Evolutionary conservation across 2,113 vertebrate genomes (phyloP).

Genomic region (Alligator mississippiensis): DNA sequence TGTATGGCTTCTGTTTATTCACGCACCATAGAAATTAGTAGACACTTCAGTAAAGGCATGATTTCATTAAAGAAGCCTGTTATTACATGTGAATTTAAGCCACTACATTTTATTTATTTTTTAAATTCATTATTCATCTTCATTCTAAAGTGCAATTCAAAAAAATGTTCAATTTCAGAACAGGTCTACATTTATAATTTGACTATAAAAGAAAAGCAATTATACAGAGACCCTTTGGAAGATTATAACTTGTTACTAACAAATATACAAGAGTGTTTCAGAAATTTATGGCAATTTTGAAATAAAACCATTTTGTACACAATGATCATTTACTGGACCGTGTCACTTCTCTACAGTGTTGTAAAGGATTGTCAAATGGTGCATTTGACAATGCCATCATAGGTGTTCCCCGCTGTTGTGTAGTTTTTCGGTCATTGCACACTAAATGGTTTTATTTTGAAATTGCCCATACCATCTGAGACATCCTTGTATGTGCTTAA

Average conservation of each 20-base stretch:
- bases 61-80: background rate
- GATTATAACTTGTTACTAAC: background rate
- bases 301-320: too few relatives aligned
- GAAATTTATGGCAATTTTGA: too few relatives aligned
- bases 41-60: constrained; percentile 30
- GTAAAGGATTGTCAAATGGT: too few relatives aligned
- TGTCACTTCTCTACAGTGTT: too few relatives aligned
- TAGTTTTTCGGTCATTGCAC: too few relatives aligned
- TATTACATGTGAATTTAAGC: background rate
- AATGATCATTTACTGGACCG: too few relatives aligned
- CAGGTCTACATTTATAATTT: background rate
- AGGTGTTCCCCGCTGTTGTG: too few relatives aligned
- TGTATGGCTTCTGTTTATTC: constrained; percentile 63
- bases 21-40: constrained; percentile 46
- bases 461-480: too few relatives aligned
- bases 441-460: too few relatives aligned
- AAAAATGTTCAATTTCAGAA: background rate
- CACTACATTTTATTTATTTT: background rate
- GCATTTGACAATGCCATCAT: too few relatives aligned
- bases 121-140: background rate
- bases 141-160: background rate
- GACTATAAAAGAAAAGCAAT: background rate
- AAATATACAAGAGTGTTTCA: background rate
- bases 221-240: background rate
- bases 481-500: background rate